These are phyloP conservation scores for Ciconia maguari DNA, from an alignment of 2,113 vertebrate species.

Conservation along the genomic window DNA sequence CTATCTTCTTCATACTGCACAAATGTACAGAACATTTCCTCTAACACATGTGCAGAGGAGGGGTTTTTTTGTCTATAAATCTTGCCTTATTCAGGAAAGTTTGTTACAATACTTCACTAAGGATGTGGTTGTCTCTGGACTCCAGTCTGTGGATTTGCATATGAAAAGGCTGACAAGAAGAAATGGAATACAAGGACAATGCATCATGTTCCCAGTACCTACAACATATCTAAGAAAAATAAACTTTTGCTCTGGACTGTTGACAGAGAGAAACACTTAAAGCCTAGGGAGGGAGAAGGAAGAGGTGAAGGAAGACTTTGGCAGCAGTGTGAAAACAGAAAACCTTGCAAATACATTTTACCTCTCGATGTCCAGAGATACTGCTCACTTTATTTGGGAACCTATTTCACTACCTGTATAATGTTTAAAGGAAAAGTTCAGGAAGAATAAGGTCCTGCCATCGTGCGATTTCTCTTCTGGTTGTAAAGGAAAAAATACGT, in stretches of 20 bases:
- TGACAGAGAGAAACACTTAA: background rate
- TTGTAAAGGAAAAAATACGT: background rate
- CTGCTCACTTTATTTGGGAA: background rate
- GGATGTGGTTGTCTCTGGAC: background rate
- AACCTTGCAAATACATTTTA: background rate
- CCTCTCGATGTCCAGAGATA: background rate
- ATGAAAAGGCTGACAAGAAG: background rate
- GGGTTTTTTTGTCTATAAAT: background rate
- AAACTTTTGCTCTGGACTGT: background rate
- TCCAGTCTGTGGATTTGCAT: background rate
- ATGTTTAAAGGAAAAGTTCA: background rate
- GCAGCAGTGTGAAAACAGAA: background rate
- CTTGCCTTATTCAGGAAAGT: background rate
- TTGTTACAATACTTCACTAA: background rate
- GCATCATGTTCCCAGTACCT: background rate
- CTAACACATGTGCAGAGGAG: background rate
- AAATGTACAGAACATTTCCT: background rate
- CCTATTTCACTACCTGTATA: background rate
- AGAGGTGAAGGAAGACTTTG: background rate
- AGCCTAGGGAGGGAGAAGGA: background rate
- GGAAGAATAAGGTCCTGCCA: background rate
- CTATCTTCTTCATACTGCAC: background rate
- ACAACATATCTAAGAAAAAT: background rate
- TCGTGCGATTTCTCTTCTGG: background rate
- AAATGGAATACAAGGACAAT: background rate